phyloP scores from a whole-genome alignment of 2,888 invertebrate species.

The Arrhopalites spinosus region DNA sequence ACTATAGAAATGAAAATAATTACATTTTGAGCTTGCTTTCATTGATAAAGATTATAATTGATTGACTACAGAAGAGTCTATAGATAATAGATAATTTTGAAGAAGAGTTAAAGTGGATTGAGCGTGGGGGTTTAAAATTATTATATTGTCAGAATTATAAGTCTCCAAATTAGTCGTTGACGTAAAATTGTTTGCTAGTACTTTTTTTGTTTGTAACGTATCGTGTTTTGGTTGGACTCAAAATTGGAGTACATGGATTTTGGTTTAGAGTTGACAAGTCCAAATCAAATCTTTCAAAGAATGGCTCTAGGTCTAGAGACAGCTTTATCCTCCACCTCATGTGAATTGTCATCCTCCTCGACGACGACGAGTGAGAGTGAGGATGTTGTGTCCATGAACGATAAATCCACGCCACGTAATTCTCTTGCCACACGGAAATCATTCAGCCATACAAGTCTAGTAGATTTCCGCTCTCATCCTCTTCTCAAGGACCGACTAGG shows the following conservation, averaged over 20 bases:
- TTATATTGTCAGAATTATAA: not conserved
- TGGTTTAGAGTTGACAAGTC: not conserved
- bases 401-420: conserved; percentile 1
- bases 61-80: no score
- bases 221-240: not conserved
- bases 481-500: conserved; percentile 48
- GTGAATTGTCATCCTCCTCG: conserved; percentile 10
- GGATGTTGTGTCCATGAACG: not conserved
- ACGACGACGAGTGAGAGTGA: conserved; percentile 22
- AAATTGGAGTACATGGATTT: conserved; percentile 13
- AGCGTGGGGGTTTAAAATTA: not conserved
- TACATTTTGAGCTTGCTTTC: no score
- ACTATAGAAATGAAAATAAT: no score
- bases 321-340: conserved; percentile 19
- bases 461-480: conserved; percentile 39
- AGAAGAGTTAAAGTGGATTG: no score
- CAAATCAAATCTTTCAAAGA: conserved; percentile 3
- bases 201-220: not conserved
- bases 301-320: not conserved
- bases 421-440: conserved; percentile 12
- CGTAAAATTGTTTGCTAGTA: not conserved
- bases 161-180: not conserved
- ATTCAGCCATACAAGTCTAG: conserved; percentile 23
- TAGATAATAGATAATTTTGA: no score
- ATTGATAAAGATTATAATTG: no score